Conservation (phyloP, 1,140 invertebrate genomes). For the Drosophila kohkoa region DNA sequence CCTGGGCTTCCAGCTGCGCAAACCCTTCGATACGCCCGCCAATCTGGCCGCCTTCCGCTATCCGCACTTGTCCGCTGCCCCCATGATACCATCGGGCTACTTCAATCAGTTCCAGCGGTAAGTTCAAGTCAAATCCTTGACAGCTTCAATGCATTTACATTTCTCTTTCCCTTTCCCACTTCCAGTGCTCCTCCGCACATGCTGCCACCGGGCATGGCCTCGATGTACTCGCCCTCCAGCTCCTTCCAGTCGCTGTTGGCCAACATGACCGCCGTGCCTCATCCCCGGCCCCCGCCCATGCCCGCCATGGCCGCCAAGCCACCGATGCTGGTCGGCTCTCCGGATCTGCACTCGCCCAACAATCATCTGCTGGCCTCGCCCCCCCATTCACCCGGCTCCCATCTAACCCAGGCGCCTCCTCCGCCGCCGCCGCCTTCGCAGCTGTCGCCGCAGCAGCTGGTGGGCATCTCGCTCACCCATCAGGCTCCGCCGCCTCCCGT, state of each 20-base stretch:
- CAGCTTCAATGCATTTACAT: background rate
- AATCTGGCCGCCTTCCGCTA: slow-evolving; percentile 88
- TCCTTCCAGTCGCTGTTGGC: slow-evolving; percentile 94
- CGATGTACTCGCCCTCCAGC: slow-evolving; percentile 88
- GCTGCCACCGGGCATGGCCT: slow-evolving; percentile 87
- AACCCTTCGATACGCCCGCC: slow-evolving; percentile 90
- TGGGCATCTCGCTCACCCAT: slow-evolving; percentile 73
- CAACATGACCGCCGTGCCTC: slow-evolving; percentile 88
- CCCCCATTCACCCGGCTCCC: slow-evolving; percentile 87
- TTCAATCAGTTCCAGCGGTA: slow-evolving; percentile 85
- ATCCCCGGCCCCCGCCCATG: slow-evolving; percentile 88
- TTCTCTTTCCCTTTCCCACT: slow-evolving; percentile 15
- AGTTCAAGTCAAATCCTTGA: slow-evolving; percentile 16
- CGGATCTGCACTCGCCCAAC: slow-evolving; percentile 79
- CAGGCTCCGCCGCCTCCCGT: slow-evolving; percentile 48
- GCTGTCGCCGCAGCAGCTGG: slow-evolving; percentile 62
- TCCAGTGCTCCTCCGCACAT: slow-evolving; percentile 88
- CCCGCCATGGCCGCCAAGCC: slow-evolving; percentile 74
- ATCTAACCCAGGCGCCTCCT: slow-evolving; percentile 75
- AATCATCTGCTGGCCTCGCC: slow-evolving; percentile 85
- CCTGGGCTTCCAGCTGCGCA: slow-evolving; percentile 90
- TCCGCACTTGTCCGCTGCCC: slow-evolving; percentile 86
- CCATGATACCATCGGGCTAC: slow-evolving; percentile 85
- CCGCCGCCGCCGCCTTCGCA: slow-evolving; percentile 55
- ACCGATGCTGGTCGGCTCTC: slow-evolving; percentile 81